Conservation (phyloP, 1,140 invertebrate species). For the Heliconius hewitsoni region DNA sequence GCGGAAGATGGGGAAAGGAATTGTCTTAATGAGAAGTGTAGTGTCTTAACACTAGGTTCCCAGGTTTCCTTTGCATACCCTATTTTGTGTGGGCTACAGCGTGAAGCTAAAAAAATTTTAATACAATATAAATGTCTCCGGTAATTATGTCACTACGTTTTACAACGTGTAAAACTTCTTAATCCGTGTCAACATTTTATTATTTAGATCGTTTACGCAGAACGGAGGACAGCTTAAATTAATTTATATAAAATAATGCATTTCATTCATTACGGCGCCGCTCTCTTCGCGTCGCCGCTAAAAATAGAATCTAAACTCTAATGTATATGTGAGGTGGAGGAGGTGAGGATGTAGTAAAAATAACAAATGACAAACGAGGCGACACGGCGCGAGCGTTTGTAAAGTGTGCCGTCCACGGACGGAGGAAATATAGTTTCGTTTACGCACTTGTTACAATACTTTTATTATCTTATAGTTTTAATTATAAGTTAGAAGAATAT, state of each 20-base stretch:
- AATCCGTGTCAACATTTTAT: conserved; percentile 4
- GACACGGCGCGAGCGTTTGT: not conserved
- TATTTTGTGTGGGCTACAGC: no score
- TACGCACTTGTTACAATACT: no score
- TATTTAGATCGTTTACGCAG: conserved; percentile 7
- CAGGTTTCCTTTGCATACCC: no score
- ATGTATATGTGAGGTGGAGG: not conserved
- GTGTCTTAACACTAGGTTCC: no score
- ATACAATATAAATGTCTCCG: not conserved
- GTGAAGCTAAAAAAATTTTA: not conserved
- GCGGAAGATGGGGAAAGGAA: no score
- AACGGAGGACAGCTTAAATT: not conserved
- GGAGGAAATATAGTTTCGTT: not conserved
- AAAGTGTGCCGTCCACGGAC: not conserved
- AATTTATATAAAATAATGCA: not conserved
- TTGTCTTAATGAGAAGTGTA: no score
- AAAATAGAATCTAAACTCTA: not conserved
- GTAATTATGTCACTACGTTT: not conserved
- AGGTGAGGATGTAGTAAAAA: not conserved
- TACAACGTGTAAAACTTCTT: not conserved
- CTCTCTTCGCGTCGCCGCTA: not conserved
- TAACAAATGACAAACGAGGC: conserved; percentile 7
- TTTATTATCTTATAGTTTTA: no score
- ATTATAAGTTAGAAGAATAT: no score
- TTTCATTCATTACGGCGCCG: conserved; percentile 9